Evolutionary conservation across 2,797 vertebrate species (phyloP).

Genomic region (Heterohyrax brucei): DNA sequence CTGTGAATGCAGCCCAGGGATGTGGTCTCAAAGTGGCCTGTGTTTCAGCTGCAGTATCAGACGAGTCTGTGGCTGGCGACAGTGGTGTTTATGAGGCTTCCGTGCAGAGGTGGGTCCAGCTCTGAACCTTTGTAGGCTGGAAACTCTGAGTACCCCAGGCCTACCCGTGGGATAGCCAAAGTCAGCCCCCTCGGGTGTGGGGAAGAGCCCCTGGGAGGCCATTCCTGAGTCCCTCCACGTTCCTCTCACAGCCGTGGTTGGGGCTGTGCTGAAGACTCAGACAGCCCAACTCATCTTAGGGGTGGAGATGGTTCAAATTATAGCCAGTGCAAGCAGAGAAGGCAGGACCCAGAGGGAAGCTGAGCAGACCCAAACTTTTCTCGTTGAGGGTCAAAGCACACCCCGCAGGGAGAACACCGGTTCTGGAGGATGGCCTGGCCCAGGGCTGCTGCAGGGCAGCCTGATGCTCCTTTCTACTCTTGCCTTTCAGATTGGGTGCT

Average conservation of each 20-base stretch:
- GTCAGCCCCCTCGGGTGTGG: not conserved
- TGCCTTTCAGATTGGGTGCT: conserved; percentile 91
- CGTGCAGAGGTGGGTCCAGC: conserved; percentile 92
- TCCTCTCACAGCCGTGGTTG: not conserved
- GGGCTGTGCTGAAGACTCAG: not conserved
- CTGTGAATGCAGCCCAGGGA: conserved; percentile 86
- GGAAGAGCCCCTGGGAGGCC: not conserved
- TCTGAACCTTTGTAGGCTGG: accelerated
- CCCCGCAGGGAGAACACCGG: not conserved
- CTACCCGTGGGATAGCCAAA: not conserved
- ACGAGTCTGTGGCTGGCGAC: conserved; percentile 98
- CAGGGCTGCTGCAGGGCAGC: not conserved
- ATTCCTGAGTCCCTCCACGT: not conserved
- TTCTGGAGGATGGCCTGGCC: not conserved
- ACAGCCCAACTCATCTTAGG: not conserved
- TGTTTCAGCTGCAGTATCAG: conserved; percentile 97
- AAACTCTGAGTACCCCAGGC: not conserved
- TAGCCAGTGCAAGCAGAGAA: not conserved
- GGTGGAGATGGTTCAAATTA: accelerated
- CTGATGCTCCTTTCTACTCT: not conserved
- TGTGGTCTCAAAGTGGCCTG: conserved; percentile 93
- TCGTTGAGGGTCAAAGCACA: not conserved
- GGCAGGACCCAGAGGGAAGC: not conserved
- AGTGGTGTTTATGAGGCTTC: conserved; percentile 97
- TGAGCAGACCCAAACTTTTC: not conserved